Conservation (phyloP, 2,113 vertebrate species). For the Pseudorhombus dupliciocellatus region DNA sequence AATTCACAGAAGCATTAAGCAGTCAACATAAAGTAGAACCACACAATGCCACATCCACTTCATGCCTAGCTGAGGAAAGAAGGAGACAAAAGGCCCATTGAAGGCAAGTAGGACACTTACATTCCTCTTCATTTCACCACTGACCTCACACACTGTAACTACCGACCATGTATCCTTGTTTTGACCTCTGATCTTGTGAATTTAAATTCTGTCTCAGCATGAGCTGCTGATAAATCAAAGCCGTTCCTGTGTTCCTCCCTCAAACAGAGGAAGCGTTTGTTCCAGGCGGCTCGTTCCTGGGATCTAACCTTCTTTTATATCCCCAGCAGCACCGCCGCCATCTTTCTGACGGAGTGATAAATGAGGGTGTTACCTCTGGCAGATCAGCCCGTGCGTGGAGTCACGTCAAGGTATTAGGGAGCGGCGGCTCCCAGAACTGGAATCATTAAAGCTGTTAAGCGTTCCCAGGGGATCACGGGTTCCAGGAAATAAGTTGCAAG, state of each 20-base stretch:
- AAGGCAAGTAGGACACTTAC: slow-evolving; percentile 7
- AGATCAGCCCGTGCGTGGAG: slow-evolving; percentile 47
- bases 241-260: slow-evolving; percentile 15
- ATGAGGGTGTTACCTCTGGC: slow-evolving; percentile 61
- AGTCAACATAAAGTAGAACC: slow-evolving; percentile 22
- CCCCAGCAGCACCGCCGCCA: slow-evolving; percentile 37
- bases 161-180: slow-evolving; percentile 12
- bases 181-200: slow-evolving; percentile 37
- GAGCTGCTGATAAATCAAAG: slow-evolving; percentile 38
- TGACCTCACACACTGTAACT: slow-evolving; percentile 11
- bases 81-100: slow-evolving; percentile 12
- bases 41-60: slow-evolving; percentile 6
- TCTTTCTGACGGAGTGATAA: slow-evolving; percentile 63
- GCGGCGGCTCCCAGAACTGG: slow-evolving; percentile 52
- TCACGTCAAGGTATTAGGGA: slow-evolving; percentile 51
- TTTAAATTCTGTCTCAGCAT: slow-evolving; percentile 19
- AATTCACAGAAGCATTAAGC: slow-evolving; percentile 10
- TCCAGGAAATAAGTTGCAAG: slow-evolving; percentile 39
- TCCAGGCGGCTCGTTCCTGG: slow-evolving; percentile 23
- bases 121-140: slow-evolving; percentile 17
- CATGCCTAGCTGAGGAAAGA: background rate
- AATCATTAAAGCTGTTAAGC: slow-evolving; percentile 49
- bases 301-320: slow-evolving; percentile 29
- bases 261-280: slow-evolving; percentile 39
- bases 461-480: slow-evolving; percentile 23